These are phyloP conservation scores for Leptocoma aspasia DNA, from an alignment of 2,113 vertebrate species.

Conservation along the genomic window DNA sequence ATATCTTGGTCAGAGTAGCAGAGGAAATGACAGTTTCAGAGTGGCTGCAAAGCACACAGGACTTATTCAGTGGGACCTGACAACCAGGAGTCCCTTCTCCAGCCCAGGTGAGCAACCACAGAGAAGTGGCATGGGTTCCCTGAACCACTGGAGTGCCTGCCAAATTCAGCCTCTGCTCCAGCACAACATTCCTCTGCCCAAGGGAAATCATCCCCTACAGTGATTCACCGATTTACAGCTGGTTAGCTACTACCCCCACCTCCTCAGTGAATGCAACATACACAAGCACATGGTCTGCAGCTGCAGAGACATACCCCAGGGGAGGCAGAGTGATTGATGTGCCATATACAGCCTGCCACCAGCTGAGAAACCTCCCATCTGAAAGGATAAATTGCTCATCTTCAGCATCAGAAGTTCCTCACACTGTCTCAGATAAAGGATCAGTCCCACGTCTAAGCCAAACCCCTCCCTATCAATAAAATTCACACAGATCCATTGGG, in stretches of 20 bases:
- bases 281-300: conserved; percentile 28
- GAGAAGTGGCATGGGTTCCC: not conserved
- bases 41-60: accelerated
- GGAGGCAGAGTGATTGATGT: conserved; percentile 9
- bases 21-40: accelerated
- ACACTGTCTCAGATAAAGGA: not conserved
- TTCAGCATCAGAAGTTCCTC: not conserved
- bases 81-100: not conserved
- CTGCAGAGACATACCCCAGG: not conserved
- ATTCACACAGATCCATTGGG: not conserved
- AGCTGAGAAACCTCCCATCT: not conserved
- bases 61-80: not conserved
- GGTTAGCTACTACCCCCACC: not conserved
- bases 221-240: conserved; percentile 18
- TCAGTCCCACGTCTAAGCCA: not conserved
- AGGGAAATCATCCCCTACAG: not conserved
- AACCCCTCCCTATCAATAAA: not conserved
- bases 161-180: not conserved
- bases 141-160: not conserved
- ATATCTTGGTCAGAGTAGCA: not conserved
- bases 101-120: not conserved
- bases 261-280: not conserved
- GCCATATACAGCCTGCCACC: not conserved
- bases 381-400: not conserved
- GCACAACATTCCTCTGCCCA: not conserved